phyloP scores from a whole-genome alignment of 2,113 vertebrate genomes.

The Nettapus auritus region DNA sequence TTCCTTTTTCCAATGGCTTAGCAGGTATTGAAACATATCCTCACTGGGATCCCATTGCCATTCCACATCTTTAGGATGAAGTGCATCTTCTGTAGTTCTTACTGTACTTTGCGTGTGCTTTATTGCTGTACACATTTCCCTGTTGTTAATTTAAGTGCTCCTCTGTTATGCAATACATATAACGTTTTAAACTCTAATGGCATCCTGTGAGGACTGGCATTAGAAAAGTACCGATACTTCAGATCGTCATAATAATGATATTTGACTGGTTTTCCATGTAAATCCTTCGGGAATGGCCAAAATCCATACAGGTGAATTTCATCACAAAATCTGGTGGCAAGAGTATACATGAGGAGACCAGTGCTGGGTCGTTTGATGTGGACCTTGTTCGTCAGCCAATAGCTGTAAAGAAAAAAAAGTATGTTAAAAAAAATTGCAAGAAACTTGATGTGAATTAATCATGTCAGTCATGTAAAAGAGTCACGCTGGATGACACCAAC shows the following conservation, averaged over 20 bases:
- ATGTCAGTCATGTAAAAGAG: neutral
- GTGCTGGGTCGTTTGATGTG: slow-evolving; percentile 91
- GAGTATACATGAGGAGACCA: slow-evolving; percentile 90
- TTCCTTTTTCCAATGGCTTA: slow-evolving; percentile 33
- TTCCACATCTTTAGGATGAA: slow-evolving; percentile 67
- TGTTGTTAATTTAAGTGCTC: slow-evolving; percentile 89
- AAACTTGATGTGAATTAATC: neutral
- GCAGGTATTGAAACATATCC: slow-evolving; percentile 41
- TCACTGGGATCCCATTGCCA: slow-evolving; percentile 50
- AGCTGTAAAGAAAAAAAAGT: slow-evolving; percentile 75
- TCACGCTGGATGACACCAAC: neutral
- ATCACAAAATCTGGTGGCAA: slow-evolving; percentile 89
- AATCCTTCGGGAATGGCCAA: slow-evolving; percentile 91
- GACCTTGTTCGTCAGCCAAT: slow-evolving; percentile 91
- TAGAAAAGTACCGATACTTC: slow-evolving; percentile 90
- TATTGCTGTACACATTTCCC: slow-evolving; percentile 84
- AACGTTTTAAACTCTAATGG: slow-evolving; percentile 89
- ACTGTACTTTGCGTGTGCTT: slow-evolving; percentile 51
- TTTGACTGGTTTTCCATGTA: slow-evolving; percentile 85
- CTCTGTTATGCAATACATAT: slow-evolving; percentile 83
- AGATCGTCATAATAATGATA: slow-evolving; percentile 91
- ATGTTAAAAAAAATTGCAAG: slow-evolving; percentile 3
- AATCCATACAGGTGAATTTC: slow-evolving; percentile 92
- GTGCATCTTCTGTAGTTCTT: slow-evolving; percentile 18
- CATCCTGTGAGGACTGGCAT: slow-evolving; percentile 88